Conservation (phyloP, 2,797 vertebrate species). For the Yasuhikotakia modesta region DNA sequence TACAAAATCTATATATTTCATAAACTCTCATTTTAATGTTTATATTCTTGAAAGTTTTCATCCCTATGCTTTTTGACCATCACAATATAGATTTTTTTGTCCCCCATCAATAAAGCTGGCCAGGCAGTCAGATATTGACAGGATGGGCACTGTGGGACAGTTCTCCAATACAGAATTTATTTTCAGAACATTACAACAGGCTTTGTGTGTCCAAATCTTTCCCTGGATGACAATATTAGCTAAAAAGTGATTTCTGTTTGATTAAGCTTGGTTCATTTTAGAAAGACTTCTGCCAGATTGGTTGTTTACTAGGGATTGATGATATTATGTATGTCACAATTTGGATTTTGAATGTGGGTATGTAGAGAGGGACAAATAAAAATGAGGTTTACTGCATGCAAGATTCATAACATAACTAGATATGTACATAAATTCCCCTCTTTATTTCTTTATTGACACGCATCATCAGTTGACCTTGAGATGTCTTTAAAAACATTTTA, state of each 20-base stretch:
- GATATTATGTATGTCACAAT: conserved; percentile 34
- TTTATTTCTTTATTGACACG: not conserved
- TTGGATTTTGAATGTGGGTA: conserved; percentile 19
- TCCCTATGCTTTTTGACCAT: conserved; percentile 49
- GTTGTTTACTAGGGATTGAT: conserved; percentile 44
- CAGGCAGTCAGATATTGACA: conserved; percentile 48
- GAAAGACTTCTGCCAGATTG: conserved; percentile 48
- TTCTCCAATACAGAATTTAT: conserved; percentile 58
- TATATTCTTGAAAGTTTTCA: conserved; percentile 41
- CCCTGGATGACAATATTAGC: conserved; percentile 52
- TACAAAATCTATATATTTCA: conserved; percentile 20
- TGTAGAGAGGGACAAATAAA: not conserved
- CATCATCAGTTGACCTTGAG: not conserved
- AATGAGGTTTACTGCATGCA: not conserved
- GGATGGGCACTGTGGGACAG: conserved; percentile 43
- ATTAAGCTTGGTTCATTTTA: conserved; percentile 47
- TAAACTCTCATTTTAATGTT: not conserved
- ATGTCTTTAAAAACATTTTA: not conserved
- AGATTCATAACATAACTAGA: not conserved
- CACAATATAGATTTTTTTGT: conserved; percentile 51
- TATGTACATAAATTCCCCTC: not conserved
- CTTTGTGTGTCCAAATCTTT: conserved; percentile 49
- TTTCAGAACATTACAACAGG: conserved; percentile 45
- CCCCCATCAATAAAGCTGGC: conserved; percentile 52
- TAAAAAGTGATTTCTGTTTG: conserved; percentile 42